Evolutionary conservation across 2,888 invertebrate genomes (phyloP).

Genomic region (Agrotis puta): DNA sequence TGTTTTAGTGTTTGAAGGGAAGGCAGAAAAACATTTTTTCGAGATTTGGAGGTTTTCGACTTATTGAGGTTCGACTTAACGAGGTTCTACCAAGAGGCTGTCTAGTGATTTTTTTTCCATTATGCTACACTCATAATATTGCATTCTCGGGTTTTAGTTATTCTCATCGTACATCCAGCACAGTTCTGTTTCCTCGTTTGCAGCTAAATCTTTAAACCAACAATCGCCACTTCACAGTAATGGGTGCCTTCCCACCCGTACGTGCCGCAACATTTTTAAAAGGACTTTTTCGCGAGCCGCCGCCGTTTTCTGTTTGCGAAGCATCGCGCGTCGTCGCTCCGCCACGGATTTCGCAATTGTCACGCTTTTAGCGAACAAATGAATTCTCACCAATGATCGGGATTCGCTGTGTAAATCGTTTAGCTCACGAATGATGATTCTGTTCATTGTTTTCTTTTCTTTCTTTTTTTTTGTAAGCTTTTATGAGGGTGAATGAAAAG

Average conservation of each 20-base stretch:
- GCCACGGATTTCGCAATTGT: constrained; percentile 80
- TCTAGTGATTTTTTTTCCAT: no score
- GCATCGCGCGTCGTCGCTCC: constrained; percentile 66
- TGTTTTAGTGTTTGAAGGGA: no score
- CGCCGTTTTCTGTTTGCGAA: constrained; percentile 83
- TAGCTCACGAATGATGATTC: constrained; percentile 76
- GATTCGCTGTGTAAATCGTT: constrained; percentile 84
- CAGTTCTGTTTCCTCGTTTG: constrained; percentile 74
- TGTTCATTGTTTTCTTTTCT: constrained; percentile 46
- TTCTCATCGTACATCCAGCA: constrained; percentile 25
- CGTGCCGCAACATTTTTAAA: constrained; percentile 91
- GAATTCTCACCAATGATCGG: constrained; percentile 85
- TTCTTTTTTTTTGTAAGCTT: constrained; percentile 19
- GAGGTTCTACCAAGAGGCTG: no score
- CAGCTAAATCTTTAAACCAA: constrained; percentile 89
- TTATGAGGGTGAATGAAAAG: constrained; percentile 16
- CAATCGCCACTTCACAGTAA: constrained; percentile 89
- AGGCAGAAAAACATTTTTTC: no score
- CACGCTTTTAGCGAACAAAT: constrained; percentile 88
- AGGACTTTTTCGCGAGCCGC: constrained; percentile 90
- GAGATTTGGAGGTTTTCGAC: no score
- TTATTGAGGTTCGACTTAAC: no score
- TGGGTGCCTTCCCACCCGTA: constrained; percentile 88
- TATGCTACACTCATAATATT: background rate
- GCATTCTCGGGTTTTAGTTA: constrained; percentile 16